Percentiles rank a stretch among this genome's conserved stretches.
These are phyloP conservation scores for Anniella stebbinsi DNA, from an alignment of 2,797 vertebrate species.

Conservation along the genomic window DNA sequence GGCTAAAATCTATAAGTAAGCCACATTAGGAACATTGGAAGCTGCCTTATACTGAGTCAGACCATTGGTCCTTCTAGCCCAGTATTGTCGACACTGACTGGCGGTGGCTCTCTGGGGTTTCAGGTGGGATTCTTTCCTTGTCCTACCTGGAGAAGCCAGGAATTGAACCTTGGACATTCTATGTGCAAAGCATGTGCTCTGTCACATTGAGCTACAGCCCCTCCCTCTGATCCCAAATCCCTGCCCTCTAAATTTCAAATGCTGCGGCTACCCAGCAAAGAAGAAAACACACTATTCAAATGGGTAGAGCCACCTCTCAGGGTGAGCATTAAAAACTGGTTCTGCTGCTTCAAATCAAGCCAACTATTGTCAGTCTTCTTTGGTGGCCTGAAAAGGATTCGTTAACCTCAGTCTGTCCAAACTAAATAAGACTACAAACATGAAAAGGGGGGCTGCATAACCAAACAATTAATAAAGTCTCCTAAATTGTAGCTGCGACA, in stretches of 20 bases:
- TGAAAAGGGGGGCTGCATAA: not conserved
- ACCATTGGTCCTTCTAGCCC: no score
- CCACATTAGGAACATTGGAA: no score
- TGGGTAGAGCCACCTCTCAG: not conserved
- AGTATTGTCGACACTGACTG: no score
- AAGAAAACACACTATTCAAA: not conserved
- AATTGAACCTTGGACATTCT: no score
- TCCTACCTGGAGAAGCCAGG: no score
- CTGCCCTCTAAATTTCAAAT: not conserved
- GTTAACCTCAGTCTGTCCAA: not conserved
- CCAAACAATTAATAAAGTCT: not conserved
- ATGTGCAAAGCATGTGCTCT: no score
- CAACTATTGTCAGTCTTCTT: not conserved
- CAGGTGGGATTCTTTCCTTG: no score
- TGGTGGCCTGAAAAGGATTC: not conserved
- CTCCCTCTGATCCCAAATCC: not conserved
- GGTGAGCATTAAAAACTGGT: not conserved
- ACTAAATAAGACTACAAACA: not conserved
- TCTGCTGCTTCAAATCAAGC: not conserved
- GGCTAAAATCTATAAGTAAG: not conserved
- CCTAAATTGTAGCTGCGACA: constrained; percentile 4
- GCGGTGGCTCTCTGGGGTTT: no score
- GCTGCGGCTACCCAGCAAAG: not conserved
- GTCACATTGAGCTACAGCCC: no score
- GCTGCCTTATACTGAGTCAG: no score